These are phyloP conservation scores for Conchocele bisecta DNA, from an alignment of 2,888 invertebrate species.

Conservation along the genomic window DNA sequence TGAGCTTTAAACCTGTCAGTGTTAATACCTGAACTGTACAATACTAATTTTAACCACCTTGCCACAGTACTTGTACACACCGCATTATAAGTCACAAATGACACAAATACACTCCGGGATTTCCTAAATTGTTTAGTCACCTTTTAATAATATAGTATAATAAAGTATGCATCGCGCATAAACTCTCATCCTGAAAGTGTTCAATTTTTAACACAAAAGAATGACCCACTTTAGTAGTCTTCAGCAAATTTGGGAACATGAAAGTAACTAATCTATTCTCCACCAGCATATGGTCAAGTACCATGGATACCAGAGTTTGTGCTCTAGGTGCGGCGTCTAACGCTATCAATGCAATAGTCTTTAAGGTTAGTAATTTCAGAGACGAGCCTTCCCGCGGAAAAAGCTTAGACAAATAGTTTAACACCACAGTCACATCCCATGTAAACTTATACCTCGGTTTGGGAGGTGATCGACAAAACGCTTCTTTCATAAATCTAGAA, in stretches of 20 bases:
- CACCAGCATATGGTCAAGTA: slow-evolving; percentile 2
- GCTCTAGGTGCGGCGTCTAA: slow-evolving; percentile 19
- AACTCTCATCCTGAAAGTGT: neutral
- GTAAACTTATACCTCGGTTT: slow-evolving; percentile 16
- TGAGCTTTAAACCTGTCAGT: slow-evolving; percentile 11
- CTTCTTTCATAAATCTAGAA: slow-evolving; percentile 39
- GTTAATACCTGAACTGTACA: slow-evolving; percentile 3
- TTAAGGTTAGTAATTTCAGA: slow-evolving; percentile 24
- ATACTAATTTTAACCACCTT: slow-evolving; percentile 15
- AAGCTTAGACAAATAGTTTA: neutral
- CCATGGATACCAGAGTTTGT: slow-evolving; percentile 14
- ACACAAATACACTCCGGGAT: neutral
- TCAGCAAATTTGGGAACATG: neutral
- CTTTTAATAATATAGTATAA: neutral
- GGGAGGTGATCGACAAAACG: slow-evolving; percentile 10
- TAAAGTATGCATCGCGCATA: slow-evolving; percentile 16
- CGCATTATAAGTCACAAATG: slow-evolving; percentile 6
- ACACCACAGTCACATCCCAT: slow-evolving; percentile 32
- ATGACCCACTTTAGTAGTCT: neutral
- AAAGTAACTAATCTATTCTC: neutral
- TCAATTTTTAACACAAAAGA: neutral
- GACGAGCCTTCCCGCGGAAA: neutral
- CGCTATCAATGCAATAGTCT: slow-evolving; percentile 15
- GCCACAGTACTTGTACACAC: slow-evolving; percentile 17
- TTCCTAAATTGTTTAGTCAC: slow-evolving; percentile 11